Evolutionary conservation across 2,113 vertebrate genomes (phyloP).

Genomic region (Phalacrocorax pelagicus): DNA sequence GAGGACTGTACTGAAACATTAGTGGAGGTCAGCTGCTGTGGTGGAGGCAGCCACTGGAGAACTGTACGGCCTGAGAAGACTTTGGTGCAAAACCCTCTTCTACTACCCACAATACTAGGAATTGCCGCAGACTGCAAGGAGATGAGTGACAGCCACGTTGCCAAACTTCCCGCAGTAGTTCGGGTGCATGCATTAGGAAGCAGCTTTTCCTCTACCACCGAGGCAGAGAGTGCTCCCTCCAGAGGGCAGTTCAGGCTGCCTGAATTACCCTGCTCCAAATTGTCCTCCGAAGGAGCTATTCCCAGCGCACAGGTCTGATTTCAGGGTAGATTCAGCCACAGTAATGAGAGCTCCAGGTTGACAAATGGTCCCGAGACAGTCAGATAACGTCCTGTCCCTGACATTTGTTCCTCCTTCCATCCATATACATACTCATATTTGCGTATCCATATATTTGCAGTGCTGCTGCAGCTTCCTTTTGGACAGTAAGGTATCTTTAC

Average conservation of each 20-base stretch:
- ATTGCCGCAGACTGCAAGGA: background rate
- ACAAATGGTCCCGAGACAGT: background rate
- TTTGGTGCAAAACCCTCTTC: background rate
- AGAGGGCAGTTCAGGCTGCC: background rate
- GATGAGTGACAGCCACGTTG: rapidly evolving
- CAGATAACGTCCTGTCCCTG: background rate
- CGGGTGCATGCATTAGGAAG: background rate
- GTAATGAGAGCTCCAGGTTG: background rate
- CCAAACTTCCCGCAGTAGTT: rapidly evolving
- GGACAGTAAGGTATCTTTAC: background rate
- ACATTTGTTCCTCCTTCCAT: background rate
- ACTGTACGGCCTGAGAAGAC: background rate
- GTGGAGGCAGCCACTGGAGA: background rate
- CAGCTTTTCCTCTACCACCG: background rate
- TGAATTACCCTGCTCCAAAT: background rate
- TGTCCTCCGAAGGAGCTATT: background rate
- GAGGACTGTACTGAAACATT: rapidly evolving
- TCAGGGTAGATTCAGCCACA: background rate
- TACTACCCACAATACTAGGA: background rate
- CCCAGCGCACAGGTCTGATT: background rate
- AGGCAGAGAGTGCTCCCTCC: background rate
- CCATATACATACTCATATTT: background rate
- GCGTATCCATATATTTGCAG: background rate
- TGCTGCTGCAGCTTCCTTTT: background rate
- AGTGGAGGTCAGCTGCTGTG: background rate